Base-by-base conservation (phyloP, 2,888 invertebrate genomes). In the Thyatira batis region DNA sequence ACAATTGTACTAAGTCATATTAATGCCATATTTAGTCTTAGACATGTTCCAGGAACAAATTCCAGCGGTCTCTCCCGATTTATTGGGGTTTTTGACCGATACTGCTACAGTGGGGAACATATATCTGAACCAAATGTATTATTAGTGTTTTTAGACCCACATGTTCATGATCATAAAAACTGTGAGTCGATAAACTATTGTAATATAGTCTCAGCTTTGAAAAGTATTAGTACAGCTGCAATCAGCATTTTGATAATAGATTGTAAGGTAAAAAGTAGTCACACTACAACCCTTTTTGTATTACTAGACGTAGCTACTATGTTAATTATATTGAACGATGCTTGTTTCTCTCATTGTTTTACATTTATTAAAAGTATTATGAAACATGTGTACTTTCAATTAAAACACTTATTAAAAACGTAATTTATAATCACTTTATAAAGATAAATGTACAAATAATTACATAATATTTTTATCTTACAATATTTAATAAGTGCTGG, bases 261-360 rank as follows among this genome's bases (percentile, higher is more conserved):
- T 67, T 69, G 28, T 79, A 80, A 74, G 71, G 54, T 52, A 57
- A 63, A 66, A 57, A 58, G 65, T 76, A 77, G 67, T 71, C 51
- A 65, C 58, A 67, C 67, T 68, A 71, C 67, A 60, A 27, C 60
- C 53, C 56, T 60, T 71, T 64, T 65, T 62, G 64, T 73, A 72
- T 73, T 76, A 67, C 46, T 71, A 65, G 70, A 59, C 56, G 57
- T 61, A 69, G 59, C 65, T 58, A 39, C 49, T 61, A 69, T 70
- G 66, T 71, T 76, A 68, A 62, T 54, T 63, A 54, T 76, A 67
- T 69, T 74, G 57, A 73, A 73, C 77, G 68, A 70, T 70, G 77
- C 78, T 78, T 78, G 76, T 84, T 83, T 58, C 66, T 71, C 67
- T 69, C 53, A 54, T 82, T 80, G 76, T 82, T 84, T 80, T 74